Conservation (phyloP, 2,888 invertebrate genomes). For the Clunio marinus region DNA sequence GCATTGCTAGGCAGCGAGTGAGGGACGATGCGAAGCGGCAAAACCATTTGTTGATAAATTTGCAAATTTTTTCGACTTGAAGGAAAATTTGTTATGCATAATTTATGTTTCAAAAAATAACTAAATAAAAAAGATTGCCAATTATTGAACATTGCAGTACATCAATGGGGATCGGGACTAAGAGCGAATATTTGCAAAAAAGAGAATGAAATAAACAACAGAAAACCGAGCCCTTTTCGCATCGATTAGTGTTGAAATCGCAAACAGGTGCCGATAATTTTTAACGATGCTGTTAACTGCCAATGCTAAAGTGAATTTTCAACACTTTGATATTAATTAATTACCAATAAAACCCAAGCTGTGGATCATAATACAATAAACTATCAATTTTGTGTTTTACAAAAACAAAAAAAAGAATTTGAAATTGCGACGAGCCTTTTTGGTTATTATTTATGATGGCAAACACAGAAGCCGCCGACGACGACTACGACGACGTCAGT, state of each 20-base stretch:
- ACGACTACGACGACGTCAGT: background rate
- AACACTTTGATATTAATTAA: slow-evolving; percentile 29
- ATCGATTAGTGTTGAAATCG: slow-evolving; percentile 22
- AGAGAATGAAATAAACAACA: background rate
- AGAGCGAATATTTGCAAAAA: too few relatives aligned
- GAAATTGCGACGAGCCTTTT: background rate
- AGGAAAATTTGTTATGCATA: background rate
- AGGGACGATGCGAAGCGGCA: too few relatives aligned
- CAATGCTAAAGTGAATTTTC: background rate
- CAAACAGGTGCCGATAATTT: slow-evolving; percentile 30
- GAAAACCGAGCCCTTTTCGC: background rate
- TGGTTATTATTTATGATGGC: slow-evolving; percentile 2
- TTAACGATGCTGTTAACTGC: background rate
- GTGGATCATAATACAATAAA: slow-evolving; percentile 23
- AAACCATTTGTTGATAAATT: slow-evolving; percentile 20
- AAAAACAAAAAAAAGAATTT: background rate
- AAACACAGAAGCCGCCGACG: too few relatives aligned
- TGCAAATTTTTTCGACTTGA: slow-evolving; percentile 8
- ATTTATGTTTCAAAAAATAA: slow-evolving; percentile 5
- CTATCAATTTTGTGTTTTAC: slow-evolving; percentile 5
- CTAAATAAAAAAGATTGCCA: slow-evolving; percentile 2
- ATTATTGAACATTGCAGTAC: background rate
- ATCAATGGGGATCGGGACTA: too few relatives aligned
- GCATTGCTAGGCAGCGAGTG: background rate
- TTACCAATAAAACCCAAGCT: slow-evolving; percentile 19